Evolutionary conservation across 2,113 vertebrate genomes (phyloP).

Genomic region (Sander lucioperca): DNA sequence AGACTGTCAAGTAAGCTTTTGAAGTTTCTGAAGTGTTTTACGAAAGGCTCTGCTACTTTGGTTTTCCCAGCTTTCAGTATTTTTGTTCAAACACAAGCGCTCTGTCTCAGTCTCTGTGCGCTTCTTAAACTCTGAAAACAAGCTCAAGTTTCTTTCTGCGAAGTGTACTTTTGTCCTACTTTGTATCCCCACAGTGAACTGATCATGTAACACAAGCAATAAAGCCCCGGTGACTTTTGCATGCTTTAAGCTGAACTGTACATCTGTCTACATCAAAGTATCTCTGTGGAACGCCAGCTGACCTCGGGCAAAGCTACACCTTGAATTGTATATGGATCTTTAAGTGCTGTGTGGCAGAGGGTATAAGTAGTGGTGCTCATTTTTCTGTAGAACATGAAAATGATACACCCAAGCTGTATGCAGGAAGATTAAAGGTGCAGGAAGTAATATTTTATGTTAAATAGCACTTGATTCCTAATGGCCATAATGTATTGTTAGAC

Average conservation of each 20-base stretch:
- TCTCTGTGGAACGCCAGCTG: neutral
- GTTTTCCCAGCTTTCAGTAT: conserved; percentile 2
- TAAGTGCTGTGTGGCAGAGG: neutral
- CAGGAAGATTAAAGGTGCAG: conserved; percentile 1
- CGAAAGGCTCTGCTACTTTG: neutral
- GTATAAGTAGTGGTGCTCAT: neutral
- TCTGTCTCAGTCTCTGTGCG: neutral
- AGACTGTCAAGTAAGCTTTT: conserved; percentile 23
- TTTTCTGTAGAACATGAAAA: neutral
- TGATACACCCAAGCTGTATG: neutral
- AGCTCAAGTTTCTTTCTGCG: conserved; percentile 21
- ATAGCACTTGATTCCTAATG: neutral
- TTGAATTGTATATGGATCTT: neutral
- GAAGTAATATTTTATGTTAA: neutral
- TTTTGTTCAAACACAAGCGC: conserved; percentile 26
- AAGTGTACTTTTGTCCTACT: neutral
- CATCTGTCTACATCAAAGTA: conserved; percentile 6
- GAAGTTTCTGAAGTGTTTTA: conserved; percentile 17
- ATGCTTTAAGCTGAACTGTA: conserved; percentile 2
- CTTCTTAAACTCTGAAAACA: conserved; percentile 10
- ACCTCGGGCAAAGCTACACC: neutral
- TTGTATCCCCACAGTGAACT: neutral
- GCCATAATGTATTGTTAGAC: neutral
- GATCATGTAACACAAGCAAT: neutral
- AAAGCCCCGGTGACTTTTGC: neutral